Evolutionary conservation across 2,797 vertebrate species (phyloP), one percentile per base, ranked within the genome.

Genomic region (Carapus acus): DNA sequence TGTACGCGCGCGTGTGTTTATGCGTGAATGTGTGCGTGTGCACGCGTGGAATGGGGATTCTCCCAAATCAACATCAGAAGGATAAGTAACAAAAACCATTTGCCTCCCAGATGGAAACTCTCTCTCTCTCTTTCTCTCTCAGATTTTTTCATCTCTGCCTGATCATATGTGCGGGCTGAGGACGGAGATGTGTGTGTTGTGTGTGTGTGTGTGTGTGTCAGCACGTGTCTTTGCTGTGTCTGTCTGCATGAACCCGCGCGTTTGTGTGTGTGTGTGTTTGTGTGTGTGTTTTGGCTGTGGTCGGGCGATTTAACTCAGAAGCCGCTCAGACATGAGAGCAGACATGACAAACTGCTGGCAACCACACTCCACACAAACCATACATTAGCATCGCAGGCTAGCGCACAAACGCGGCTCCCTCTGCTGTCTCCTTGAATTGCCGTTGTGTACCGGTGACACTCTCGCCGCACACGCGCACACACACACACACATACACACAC

Each of bases 271-370:
- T 59, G 51, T 56, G 42, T 31, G 46, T 42, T 53, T 44, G 18
- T 55, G 67, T 61, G 56, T 66, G 69, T 74, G 67, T 59, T 71
- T 61, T 83, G 82, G 80, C 81, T 85, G 78, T 64, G 77, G 81
- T 82, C 76, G n/a, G n/a, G n/a, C n/a, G 71, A 77, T 74, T 84
- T 83, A 77, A 80, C 77, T 86, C 77, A 87, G 86, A 85, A 85
- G 85, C 81, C 79, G 84, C 83, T 83, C 80, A 77, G 76, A 79
- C 78, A n/a, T n/a, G n/a, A n/a, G n/a, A 77, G 83, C 69, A 83
- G 85, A 86, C 87, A 83, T 82, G 84, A 85, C 86, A 88, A 84
- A 87, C 86, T 87, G 81, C 82, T 87, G 83, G 83, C 83, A 83
- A 86, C 86, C 86, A 79, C 85, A 84, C 69, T 83, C 76, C 79